Conservation (phyloP, 2,113 vertebrate species). For the Cyanocitta stelleri region DNA sequence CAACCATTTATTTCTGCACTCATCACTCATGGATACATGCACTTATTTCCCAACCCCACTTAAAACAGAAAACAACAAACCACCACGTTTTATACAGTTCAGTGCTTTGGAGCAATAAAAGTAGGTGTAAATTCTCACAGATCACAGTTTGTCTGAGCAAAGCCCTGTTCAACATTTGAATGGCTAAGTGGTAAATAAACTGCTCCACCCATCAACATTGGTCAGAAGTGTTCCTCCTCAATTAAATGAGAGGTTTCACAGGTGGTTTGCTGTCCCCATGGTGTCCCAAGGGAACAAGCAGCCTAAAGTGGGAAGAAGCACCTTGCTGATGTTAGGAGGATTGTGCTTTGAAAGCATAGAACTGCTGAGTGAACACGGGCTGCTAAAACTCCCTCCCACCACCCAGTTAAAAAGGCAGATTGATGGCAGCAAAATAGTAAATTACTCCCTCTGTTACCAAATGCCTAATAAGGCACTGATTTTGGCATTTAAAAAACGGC, state of each 20-base stretch:
- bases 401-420: neutral
- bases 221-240: neutral
- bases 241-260: neutral
- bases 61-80: neutral
- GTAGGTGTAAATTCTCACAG: neutral
- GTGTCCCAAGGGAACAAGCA: neutral
- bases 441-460: neutral
- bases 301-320: neutral
- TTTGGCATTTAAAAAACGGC: neutral
- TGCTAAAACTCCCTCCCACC: neutral
- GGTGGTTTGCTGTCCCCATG: neutral
- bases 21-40: neutral
- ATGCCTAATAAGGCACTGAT: neutral
- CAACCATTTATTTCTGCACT: neutral
- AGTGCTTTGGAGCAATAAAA: neutral
- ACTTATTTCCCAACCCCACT: neutral
- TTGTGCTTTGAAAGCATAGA: neutral
- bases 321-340: neutral
- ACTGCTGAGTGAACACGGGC: neutral
- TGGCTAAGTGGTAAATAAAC: neutral
- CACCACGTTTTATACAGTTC: neutral
- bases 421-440: neutral
- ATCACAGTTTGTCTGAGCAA: neutral
- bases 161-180: neutral
- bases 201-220: neutral